A percentile compares a stretch with the other conserved stretches of the same genome.
Evolutionary conservation across 35 echinoderm and acorn worm genomes (phyloP).

Genomic region (Anneissia japonica): DNA sequence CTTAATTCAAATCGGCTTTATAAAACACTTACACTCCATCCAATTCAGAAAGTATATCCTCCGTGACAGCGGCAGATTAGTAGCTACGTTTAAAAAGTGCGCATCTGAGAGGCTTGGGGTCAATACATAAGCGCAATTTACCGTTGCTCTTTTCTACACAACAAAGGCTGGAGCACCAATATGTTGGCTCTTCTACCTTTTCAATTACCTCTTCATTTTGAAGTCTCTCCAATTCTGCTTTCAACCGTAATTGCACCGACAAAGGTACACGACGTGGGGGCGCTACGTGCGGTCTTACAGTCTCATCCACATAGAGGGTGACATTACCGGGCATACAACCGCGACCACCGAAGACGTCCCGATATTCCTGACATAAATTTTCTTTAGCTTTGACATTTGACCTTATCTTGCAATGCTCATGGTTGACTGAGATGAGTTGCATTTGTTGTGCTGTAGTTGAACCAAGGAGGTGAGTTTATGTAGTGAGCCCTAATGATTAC

Average conservation of each 20-base stretch:
- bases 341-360: conserved; percentile 29
- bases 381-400: background rate
- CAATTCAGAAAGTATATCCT: conserved; percentile 29
- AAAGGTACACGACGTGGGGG: conserved; percentile 14
- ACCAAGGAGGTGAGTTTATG: conserved; percentile 32
- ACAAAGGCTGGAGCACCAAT: conserved; percentile 6
- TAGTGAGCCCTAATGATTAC: background rate
- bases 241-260: conserved; percentile 1
- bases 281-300: conserved; percentile 20
- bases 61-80: background rate
- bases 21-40: conserved; percentile 31
- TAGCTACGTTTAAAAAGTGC: conserved; percentile 16
- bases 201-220: conserved; percentile 11
- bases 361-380: conserved; percentile 2
- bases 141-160: conserved; percentile 23
- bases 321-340: conserved; percentile 47
- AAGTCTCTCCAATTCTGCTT: conserved; percentile 36
- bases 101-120: conserved; percentile 26
- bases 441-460: conserved; percentile 41
- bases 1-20: conserved; percentile 26
- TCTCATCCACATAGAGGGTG: conserved; percentile 4
- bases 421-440: conserved; percentile 32
- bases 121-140: conserved; percentile 45
- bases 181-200: conserved; percentile 24
- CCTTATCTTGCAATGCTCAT: conserved; percentile 13